phyloP scores from a whole-genome alignment of 2,797 vertebrate genomes.

The Chaetodon trifasciatus region DNA sequence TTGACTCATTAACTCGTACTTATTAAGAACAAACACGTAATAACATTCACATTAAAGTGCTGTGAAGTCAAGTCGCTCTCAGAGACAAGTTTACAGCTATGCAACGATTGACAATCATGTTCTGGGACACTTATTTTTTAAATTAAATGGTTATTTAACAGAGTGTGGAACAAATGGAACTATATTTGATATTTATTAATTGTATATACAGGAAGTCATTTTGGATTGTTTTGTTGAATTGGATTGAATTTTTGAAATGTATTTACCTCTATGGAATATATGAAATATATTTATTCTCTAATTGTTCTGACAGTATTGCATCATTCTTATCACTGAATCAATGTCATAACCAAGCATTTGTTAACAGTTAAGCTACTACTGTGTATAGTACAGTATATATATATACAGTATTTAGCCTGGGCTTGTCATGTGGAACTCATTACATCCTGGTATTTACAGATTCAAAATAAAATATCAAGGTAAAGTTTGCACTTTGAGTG shows the following conservation, averaged over 20 bases:
- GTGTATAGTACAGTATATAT: not conserved
- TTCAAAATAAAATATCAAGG: slow-evolving; percentile 52
- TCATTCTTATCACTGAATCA: slow-evolving; percentile 11
- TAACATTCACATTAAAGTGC: slow-evolving; percentile 16
- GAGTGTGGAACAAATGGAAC: not conserved
- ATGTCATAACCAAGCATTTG: not conserved
- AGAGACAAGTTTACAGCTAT: slow-evolving; percentile 54
- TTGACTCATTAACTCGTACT: slow-evolving; percentile 5
- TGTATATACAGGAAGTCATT: slow-evolving; percentile 45
- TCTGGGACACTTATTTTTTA: slow-evolving; percentile 26
- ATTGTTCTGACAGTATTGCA: slow-evolving; percentile 5
- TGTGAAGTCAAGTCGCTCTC: slow-evolving; percentile 23
- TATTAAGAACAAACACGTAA: not conserved
- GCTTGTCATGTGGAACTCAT: slow-evolving; percentile 18
- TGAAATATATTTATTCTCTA: slow-evolving; percentile 42
- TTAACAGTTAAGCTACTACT: not conserved
- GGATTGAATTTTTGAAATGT: slow-evolving; percentile 31
- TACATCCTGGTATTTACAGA: slow-evolving; percentile 27
- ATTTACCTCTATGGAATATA: slow-evolving; percentile 11
- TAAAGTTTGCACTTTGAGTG: slow-evolving; percentile 14
- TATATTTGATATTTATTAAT: slow-evolving; percentile 25
- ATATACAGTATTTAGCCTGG: slow-evolving; percentile 10
- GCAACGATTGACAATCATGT: slow-evolving; percentile 41
- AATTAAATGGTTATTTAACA: slow-evolving; percentile 18
- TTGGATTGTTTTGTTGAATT: slow-evolving; percentile 45